Evolutionary conservation across 1,140 invertebrate species (phyloP).

Genomic region (Hylaeus volcanicus): DNA sequence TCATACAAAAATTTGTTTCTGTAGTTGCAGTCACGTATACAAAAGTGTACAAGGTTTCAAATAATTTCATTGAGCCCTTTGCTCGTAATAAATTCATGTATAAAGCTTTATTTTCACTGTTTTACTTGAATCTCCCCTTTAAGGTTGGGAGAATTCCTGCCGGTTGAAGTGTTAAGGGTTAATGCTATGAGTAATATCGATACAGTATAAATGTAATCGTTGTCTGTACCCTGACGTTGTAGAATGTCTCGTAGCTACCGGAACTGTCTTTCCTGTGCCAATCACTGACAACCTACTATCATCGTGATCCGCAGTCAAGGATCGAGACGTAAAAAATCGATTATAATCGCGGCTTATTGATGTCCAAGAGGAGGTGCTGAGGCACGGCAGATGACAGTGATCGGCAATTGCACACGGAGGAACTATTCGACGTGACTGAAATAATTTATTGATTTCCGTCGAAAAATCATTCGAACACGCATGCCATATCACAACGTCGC

Average conservation of each 20-base stretch:
- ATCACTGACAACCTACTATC: slow-evolving; percentile 16
- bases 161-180: too few species aligned
- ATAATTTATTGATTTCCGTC: slow-evolving; percentile 44
- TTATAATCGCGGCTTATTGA: slow-evolving; percentile 27
- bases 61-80: too few species aligned
- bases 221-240: too few species aligned
- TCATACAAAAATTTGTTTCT: too few species aligned
- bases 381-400: slow-evolving; percentile 22
- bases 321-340: slow-evolving; percentile 8
- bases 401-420: slow-evolving; percentile 24
- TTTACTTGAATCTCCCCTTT: too few species aligned
- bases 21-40: too few species aligned
- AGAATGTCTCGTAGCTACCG: neutral
- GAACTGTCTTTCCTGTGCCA: neutral
- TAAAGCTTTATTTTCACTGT: too few species aligned
- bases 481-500: slow-evolving; percentile 17
- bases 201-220: too few species aligned
- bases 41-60: too few species aligned
- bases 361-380: slow-evolving; percentile 1
- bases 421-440: slow-evolving; percentile 42
- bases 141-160: too few species aligned
- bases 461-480: neutral
- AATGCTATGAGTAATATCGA: too few species aligned
- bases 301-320: slow-evolving; percentile 20
- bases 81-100: too few species aligned